Evolutionary conservation across 2,113 vertebrate genomes (phyloP).

Genomic region (Sinocyclocheilus maitianheensis): DNA sequence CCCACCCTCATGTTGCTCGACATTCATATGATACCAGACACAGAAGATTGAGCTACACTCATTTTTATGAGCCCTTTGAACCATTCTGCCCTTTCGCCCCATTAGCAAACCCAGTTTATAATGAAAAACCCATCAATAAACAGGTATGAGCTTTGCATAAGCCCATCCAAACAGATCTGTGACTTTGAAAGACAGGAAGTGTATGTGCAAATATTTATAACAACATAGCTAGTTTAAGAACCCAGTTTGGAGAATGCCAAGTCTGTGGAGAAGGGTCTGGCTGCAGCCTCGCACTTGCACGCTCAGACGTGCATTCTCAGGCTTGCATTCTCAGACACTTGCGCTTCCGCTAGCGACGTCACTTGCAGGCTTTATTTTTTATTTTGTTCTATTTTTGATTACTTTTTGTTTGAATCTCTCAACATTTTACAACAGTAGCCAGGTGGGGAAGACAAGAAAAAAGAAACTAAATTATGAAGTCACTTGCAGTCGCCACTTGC

Average conservation of each 20-base stretch:
- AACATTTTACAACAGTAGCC: too few species aligned
- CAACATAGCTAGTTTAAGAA: conserved; percentile 6
- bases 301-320: too few species aligned
- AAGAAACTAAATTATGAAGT: too few species aligned
- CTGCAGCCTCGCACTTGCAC: too few species aligned
- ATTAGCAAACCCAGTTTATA: not conserved
- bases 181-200: conserved; percentile 7
- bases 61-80: not conserved
- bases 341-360: too few species aligned
- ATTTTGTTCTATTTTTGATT: too few species aligned
- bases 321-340: too few species aligned
- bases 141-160: not conserved
- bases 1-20: not conserved
- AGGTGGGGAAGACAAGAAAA: too few species aligned
- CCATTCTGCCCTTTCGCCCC: not conserved
- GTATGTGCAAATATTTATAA: not conserved
- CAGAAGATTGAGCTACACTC: not conserved
- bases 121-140: not conserved
- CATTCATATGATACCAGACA: not conserved
- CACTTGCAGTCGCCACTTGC: too few species aligned
- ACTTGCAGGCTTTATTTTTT: too few species aligned
- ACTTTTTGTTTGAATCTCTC: too few species aligned
- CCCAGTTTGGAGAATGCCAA: not conserved
- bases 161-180: not conserved
- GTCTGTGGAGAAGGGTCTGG: not conserved